Conservation (phyloP, 1,140 invertebrate species). For the Cotesia chilonis region DNA sequence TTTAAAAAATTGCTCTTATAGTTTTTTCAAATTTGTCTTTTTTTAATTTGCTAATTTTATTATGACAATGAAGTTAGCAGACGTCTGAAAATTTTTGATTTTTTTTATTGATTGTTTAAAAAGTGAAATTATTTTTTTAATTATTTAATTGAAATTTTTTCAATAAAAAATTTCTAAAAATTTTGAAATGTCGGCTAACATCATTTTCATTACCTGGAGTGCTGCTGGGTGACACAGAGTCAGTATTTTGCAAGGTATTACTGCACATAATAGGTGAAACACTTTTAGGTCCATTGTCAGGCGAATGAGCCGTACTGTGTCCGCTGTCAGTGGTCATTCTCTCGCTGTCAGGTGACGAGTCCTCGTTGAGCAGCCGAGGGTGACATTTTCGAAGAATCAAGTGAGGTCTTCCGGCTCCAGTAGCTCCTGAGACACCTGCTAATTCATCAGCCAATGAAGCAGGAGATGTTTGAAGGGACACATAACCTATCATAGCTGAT, state of each 20-base stretch:
- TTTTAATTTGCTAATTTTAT: no score
- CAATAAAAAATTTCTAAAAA: neutral
- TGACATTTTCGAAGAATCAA: slow-evolving; percentile 78
- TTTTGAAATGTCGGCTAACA: neutral
- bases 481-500: slow-evolving; percentile 47
- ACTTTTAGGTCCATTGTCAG: slow-evolving; percentile 83
- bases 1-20: no score
- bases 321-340: slow-evolving; percentile 85
- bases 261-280: slow-evolving; percentile 73
- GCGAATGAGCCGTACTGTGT: slow-evolving; percentile 88
- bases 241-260: slow-evolving; percentile 57
- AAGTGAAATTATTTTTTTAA: no score
- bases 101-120: no score
- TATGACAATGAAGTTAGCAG: no score
- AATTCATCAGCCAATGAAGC: slow-evolving; percentile 77
- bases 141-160: no score
- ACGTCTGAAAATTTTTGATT: no score
- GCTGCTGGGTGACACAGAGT: slow-evolving; percentile 59
- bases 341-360: slow-evolving; percentile 86
- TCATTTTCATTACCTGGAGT: slow-evolving; percentile 52
- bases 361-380: slow-evolving; percentile 74
- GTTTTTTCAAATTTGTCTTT: neutral
- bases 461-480: slow-evolving; percentile 57
- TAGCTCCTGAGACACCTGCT: slow-evolving; percentile 58
- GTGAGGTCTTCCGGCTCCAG: slow-evolving; percentile 61